phyloP scores from a whole-genome alignment of 2,113 vertebrate species.

The Indicator indicator region DNA sequence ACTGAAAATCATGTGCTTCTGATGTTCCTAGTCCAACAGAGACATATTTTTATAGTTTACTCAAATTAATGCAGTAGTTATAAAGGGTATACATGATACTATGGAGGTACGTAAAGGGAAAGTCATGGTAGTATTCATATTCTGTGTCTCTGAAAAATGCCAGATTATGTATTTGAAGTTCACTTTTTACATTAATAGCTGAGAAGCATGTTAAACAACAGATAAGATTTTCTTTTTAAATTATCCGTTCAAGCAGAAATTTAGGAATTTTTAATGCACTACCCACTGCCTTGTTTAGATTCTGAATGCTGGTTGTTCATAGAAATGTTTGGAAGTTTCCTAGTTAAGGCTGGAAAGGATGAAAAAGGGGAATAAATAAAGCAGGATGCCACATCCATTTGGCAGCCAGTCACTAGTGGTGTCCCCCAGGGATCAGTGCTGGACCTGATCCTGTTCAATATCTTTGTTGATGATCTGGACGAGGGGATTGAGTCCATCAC shows the following conservation, averaged over 20 bases:
- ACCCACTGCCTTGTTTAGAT: not conserved
- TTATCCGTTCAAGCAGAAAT: not conserved
- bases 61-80: not conserved
- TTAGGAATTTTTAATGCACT: not conserved
- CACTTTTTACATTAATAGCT: not conserved
- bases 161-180: not conserved
- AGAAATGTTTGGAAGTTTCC: not conserved
- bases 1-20: not conserved
- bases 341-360: not conserved
- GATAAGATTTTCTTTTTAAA: not conserved
- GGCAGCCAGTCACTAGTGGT: too few relatives aligned
- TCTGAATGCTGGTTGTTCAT: not conserved
- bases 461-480: too few relatives aligned
- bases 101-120: not conserved
- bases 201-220: not conserved
- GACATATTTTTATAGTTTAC: not conserved
- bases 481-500: too few relatives aligned
- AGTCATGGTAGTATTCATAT: not conserved
- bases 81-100: not conserved
- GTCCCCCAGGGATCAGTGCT: too few relatives aligned
- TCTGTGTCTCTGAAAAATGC: not conserved
- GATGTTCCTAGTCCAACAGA: not conserved
- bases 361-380: not conserved
- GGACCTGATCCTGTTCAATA: too few relatives aligned
- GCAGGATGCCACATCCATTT: too few relatives aligned